These are phyloP conservation scores for Pristionchus japonicus DNA, from an alignment of 2,888 invertebrate species.

Conservation along the genomic window DNA sequence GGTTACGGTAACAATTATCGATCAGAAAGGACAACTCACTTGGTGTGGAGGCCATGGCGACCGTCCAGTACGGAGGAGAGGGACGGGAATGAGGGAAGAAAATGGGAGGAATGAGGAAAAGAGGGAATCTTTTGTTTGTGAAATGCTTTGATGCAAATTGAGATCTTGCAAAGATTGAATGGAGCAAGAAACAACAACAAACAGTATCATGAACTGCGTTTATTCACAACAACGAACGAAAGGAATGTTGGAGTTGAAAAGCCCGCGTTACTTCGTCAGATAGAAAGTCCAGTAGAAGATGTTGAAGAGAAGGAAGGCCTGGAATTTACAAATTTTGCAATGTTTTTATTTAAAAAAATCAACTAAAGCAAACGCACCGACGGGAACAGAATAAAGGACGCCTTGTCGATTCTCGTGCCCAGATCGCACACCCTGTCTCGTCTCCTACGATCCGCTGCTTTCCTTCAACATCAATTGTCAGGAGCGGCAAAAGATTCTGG, in stretches of 20 bases:
- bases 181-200: neutral
- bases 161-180: neutral
- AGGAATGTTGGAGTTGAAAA: neutral
- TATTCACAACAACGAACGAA: neutral
- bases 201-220: no score
- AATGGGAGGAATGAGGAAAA: neutral
- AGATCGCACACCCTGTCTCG: conserved; percentile 50
- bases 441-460: conserved; percentile 24
- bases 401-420: conserved; percentile 63
- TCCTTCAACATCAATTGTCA: neutral
- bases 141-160: neutral
- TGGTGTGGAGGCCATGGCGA: neutral
- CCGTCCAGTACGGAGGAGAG: neutral
- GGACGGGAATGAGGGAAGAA: neutral
- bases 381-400: conserved; percentile 66
- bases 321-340: conserved; percentile 45
- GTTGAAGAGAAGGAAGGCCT: conserved; percentile 69
- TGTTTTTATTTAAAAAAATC: neutral
- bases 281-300: conserved; percentile 68
- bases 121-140: neutral
- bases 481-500: neutral
- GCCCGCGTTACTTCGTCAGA: conserved; percentile 47
- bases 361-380: conserved; percentile 59
- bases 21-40: neutral
- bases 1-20: neutral